Percentiles rank a stretch among this genome's conserved stretches.
phyloP scores from a whole-genome alignment of 2,888 invertebrate genomes.

The Synanthedon formicaeformis region DNA sequence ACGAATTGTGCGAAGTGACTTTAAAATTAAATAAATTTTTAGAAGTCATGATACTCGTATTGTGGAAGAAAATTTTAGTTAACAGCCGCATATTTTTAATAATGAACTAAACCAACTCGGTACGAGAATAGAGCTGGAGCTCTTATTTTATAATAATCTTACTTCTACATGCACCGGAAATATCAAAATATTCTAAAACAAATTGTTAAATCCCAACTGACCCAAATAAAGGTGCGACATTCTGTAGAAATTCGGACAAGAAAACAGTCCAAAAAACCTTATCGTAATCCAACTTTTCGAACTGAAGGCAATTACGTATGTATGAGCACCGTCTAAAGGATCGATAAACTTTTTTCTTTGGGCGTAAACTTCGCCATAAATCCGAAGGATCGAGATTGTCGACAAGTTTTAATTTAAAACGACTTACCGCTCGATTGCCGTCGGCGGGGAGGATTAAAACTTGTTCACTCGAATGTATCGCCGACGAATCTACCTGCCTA shows the following conservation, averaged over 20 bases:
- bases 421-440: constrained; percentile 51
- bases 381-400: constrained; percentile 30
- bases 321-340: constrained; percentile 14
- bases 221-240: background rate
- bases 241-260: background rate
- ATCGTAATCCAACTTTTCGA: constrained; percentile 3
- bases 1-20: no score
- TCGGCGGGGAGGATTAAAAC: constrained; percentile 41
- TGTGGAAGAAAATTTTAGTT: no score
- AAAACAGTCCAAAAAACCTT: background rate
- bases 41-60: no score
- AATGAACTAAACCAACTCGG: no score
- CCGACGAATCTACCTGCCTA: constrained; percentile 1
- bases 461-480: constrained; percentile 28
- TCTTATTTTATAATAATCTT: no score
- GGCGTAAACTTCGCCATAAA: constrained; percentile 25
- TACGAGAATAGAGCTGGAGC: no score
- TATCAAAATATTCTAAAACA: no score
- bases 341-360: constrained; percentile 19
- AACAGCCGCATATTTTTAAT: no score
- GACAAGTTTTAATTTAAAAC: constrained; percentile 56
- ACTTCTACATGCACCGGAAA: no score
- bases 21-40: no score
- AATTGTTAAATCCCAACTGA: background rate
- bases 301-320: constrained; percentile 19